Conservation (phyloP, 2,797 vertebrate genomes). For the Lithobates sylvaticus region DNA sequence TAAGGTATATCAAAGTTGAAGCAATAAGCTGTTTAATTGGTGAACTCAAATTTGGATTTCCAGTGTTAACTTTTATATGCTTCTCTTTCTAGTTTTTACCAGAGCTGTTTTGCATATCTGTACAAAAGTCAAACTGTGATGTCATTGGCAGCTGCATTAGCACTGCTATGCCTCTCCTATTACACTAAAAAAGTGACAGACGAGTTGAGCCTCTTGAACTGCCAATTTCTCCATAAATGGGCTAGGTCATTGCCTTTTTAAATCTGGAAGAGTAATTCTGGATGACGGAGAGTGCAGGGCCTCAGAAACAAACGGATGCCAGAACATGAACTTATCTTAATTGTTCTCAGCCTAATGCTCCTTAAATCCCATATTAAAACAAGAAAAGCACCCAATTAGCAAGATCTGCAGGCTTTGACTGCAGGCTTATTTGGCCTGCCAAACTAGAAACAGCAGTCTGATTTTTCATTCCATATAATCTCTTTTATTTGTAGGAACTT, state of each 20-base stretch:
- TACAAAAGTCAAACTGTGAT: conserved; percentile 40
- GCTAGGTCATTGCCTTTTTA: conserved; percentile 60
- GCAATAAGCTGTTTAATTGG: background rate
- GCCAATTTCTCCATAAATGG: conserved; percentile 63
- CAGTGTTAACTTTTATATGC: background rate
- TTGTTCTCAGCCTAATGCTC: conserved; percentile 58
- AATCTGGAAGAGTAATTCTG: conserved; percentile 63
- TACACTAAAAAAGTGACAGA: conserved; percentile 60
- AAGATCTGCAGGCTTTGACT: conserved; percentile 49
- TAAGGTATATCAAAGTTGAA: background rate
- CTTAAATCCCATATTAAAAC: conserved; percentile 59
- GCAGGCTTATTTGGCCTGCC: conserved; percentile 35
- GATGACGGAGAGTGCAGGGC: conserved; percentile 61
- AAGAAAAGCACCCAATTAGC: conserved; percentile 58
- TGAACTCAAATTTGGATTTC: background rate
- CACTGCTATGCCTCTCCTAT: conserved; percentile 47
- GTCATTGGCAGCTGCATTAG: conserved; percentile 55
- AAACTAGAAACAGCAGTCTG: conserved; percentile 47
- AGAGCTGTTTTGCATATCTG: conserved; percentile 31
- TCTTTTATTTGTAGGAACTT: conserved; percentile 51
- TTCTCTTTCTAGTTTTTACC: conserved; percentile 10
- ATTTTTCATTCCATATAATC: conserved; percentile 54
- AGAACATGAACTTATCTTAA: conserved; percentile 61
- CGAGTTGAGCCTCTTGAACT: conserved; percentile 60
- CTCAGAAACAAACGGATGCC: conserved; percentile 55